Conservation (phyloP, 2,888 invertebrate genomes). For the Therioaphis trifolii region DNA sequence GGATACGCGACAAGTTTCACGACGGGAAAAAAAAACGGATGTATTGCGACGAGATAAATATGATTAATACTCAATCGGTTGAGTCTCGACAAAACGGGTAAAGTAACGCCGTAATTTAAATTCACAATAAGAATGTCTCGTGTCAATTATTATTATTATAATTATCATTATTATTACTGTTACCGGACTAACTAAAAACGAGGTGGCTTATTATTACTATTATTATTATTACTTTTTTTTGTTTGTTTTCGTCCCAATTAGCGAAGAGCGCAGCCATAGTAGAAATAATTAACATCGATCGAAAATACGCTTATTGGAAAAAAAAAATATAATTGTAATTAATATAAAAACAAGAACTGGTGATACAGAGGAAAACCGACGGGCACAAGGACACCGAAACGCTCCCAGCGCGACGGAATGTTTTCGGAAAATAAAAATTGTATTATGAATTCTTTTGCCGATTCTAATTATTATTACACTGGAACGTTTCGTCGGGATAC, state of each 20-base stretch:
- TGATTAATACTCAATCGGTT: no score
- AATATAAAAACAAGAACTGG: background rate
- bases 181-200: background rate
- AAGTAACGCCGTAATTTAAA: no score
- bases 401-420: background rate
- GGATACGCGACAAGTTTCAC: no score
- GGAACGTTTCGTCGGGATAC: conserved; percentile 26
- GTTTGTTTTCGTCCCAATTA: conserved; percentile 11
- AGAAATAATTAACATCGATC: conserved; percentile 36
- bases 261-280: background rate
- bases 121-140: background rate
- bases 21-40: background rate
- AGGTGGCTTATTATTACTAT: background rate
- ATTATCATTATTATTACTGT: no score
- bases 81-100: no score
- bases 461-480: conserved; percentile 1
- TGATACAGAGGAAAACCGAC: background rate
- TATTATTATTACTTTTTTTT: no score
- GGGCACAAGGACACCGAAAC: background rate
- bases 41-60: no score
- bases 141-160: conserved; percentile 9
- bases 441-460: background rate
- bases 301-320: background rate
- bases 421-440: background rate
- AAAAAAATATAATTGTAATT: background rate